These are phyloP conservation scores for Tetramorium simillimum DNA, from an alignment of 1,140 invertebrate species.

Conservation along the genomic window DNA sequence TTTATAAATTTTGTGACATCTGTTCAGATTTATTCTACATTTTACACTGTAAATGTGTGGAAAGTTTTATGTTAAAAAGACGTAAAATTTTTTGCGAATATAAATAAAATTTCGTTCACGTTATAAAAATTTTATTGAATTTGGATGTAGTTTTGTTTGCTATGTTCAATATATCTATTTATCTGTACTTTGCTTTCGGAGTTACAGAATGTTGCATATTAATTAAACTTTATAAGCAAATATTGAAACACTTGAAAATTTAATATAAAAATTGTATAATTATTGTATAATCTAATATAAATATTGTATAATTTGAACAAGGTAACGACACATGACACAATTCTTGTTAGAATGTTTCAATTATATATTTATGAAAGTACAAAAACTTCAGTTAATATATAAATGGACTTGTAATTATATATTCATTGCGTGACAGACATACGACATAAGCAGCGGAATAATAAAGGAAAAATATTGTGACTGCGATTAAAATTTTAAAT, in stretches of 20 bases:
- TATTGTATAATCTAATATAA: neutral
- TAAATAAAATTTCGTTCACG: neutral
- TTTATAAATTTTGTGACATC: neutral
- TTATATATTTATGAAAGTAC: neutral
- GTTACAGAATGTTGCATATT: neutral
- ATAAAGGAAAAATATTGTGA: neutral
- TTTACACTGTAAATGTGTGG: neutral
- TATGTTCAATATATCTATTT: neutral
- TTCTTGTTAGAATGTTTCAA: neutral
- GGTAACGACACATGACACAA: neutral
- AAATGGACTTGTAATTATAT: neutral
- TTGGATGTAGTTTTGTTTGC: neutral
- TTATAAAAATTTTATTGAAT: neutral
- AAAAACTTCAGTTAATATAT: neutral
- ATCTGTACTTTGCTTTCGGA: neutral
- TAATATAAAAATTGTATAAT: neutral
- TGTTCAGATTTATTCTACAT: neutral
- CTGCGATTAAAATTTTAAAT: neutral
- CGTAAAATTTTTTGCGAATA: neutral
- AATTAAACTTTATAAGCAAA: neutral
- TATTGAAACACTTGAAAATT: neutral
- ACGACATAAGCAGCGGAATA: neutral
- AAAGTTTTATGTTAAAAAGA: neutral
- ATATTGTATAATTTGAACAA: neutral
- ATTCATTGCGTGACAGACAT: neutral